Conservation (phyloP, 53 echinoderm and acorn worm genomes). For the Stichopus horrens region DNA sequence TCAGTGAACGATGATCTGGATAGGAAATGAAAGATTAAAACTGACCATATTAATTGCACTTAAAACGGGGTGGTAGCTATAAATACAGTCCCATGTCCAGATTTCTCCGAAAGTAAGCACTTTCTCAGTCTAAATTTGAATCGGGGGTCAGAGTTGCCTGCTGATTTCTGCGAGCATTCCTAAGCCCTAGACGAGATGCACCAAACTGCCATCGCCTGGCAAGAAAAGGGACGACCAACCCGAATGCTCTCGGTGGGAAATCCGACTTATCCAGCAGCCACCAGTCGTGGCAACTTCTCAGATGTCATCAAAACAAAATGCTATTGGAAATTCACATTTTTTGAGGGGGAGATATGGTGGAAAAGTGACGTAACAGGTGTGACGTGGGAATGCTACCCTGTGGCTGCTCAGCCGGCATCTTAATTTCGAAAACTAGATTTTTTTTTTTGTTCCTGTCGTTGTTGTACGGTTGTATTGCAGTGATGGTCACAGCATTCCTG, state of each 20-base stretch:
- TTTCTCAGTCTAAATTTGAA: background rate
- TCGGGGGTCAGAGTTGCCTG: background rate
- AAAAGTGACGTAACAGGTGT: background rate
- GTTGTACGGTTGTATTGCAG: no score
- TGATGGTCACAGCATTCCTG: no score
- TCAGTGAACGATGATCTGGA: background rate
- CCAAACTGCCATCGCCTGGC: no score
- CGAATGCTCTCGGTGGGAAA: background rate
- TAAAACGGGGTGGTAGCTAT: background rate
- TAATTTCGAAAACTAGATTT: no score
- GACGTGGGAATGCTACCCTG: no score
- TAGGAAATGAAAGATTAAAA: background rate
- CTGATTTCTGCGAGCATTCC: background rate
- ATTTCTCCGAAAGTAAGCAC: background rate
- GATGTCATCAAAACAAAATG: constrained; percentile 23
- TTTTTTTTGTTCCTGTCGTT: no score
- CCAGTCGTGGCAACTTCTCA: background rate
- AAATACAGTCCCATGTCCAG: background rate
- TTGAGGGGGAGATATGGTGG: background rate
- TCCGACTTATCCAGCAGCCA: constrained; percentile 20
- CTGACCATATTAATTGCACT: background rate
- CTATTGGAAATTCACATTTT: constrained; percentile 2
- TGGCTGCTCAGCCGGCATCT: no score
- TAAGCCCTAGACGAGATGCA: background rate
- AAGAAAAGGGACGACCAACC: no score